These are phyloP conservation scores for Slavum lentiscoides DNA, from an alignment of 2,888 invertebrate species.

Conservation along the genomic window DNA sequence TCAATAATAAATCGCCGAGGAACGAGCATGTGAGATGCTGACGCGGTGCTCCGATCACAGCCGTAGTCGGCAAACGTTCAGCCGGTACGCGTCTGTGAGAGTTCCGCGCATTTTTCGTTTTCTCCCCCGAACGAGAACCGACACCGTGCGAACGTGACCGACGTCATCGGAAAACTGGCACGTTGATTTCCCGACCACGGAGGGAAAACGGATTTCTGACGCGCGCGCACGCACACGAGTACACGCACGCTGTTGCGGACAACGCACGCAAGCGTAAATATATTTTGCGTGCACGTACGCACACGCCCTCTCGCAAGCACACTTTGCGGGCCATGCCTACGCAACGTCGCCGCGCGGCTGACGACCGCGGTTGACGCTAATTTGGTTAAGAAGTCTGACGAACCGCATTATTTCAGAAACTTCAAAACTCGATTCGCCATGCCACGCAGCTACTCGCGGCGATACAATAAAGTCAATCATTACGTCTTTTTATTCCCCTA, in stretches of 20 bases:
- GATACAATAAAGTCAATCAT: conserved; percentile 30
- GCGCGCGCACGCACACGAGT: background rate
- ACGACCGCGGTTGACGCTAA: conserved; percentile 29
- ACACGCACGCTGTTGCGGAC: background rate
- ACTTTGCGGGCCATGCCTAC: too few species aligned
- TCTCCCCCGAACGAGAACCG: background rate
- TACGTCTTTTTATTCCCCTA: background rate
- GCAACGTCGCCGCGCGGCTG: too few species aligned
- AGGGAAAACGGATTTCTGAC: conserved; percentile 32
- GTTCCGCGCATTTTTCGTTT: too few species aligned
- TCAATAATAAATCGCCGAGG: too few species aligned
- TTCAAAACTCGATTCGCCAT: conserved; percentile 15
- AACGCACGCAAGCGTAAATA: too few species aligned
- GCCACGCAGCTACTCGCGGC: background rate
- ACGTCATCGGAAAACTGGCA: conserved; percentile 39
- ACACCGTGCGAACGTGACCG: background rate
- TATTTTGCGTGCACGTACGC: too few species aligned
- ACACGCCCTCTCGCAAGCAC: too few species aligned
- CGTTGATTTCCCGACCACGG: conserved; percentile 41
- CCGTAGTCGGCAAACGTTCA: too few species aligned
- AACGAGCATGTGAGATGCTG: too few species aligned
- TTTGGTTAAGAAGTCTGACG: conserved; percentile 20
- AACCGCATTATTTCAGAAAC: conserved; percentile 30
- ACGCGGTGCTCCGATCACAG: too few species aligned
- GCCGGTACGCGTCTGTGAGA: too few species aligned